phyloP scores from a whole-genome alignment of 2,113 vertebrate genomes.

The Bufo gargarizans region DNA sequence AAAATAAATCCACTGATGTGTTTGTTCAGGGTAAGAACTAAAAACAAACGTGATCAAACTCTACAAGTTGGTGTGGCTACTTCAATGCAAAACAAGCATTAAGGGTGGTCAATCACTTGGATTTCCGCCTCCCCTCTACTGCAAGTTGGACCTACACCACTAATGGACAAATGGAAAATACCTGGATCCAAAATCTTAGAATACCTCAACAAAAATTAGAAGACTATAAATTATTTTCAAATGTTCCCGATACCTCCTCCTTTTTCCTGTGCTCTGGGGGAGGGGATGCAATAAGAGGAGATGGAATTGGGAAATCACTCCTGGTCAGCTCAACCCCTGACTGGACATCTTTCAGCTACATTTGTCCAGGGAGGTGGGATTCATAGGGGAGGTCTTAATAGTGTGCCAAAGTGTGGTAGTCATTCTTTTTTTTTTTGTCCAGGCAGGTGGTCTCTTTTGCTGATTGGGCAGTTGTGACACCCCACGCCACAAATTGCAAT shows the following conservation, averaged over 20 bases:
- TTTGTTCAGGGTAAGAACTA: neutral
- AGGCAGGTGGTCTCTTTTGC: slow-evolving; percentile 75
- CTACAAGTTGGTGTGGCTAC: neutral
- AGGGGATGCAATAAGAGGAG: slow-evolving; percentile 50
- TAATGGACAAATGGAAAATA: neutral
- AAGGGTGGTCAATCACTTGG: neutral
- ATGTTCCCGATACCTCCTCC: slow-evolving; percentile 29
- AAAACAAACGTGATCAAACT: neutral
- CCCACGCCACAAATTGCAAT: slow-evolving; percentile 73
- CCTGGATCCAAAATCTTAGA: neutral
- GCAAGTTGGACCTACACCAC: neutral
- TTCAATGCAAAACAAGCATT: neutral
- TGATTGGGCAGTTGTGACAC: slow-evolving; percentile 72
- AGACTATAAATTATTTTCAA: slow-evolving; percentile 3
- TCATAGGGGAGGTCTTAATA: slow-evolving; percentile 43
- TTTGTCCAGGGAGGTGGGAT: slow-evolving; percentile 25
- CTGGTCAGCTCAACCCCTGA: slow-evolving; percentile 55
- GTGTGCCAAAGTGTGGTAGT: slow-evolving; percentile 61
- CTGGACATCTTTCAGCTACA: slow-evolving; percentile 51
- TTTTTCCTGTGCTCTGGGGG: slow-evolving; percentile 18
- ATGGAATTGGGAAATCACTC: slow-evolving; percentile 51
- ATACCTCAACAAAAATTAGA: neutral
- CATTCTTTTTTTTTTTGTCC: slow-evolving; percentile 63
- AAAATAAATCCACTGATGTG: neutral
- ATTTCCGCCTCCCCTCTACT: neutral